Percentiles rank a stretch among this genome's conserved stretches.
These are phyloP conservation scores for Stegostoma tigrinum DNA, from an alignment of 2,113 vertebrate species.

Conservation along the genomic window DNA sequence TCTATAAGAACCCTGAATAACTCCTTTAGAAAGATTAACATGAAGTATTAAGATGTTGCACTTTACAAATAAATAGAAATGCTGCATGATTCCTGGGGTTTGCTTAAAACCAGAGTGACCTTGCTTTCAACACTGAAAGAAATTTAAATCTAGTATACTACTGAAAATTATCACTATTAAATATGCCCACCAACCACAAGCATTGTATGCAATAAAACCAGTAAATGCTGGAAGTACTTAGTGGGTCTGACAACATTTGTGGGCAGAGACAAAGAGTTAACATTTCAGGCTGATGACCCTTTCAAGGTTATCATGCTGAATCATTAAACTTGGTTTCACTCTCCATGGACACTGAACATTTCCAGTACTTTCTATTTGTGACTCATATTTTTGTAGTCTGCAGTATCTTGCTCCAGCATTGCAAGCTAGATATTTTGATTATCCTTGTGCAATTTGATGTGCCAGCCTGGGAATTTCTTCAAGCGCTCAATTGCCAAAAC, in stretches of 20 bases:
- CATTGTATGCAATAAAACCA: neutral
- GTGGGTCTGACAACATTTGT: neutral
- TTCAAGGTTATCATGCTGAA: neutral
- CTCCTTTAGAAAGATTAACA: neutral
- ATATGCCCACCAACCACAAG: neutral
- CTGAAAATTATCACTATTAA: neutral
- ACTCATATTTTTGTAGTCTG: neutral
- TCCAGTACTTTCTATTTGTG: neutral
- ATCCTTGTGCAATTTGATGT: neutral
- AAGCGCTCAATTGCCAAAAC: neutral
- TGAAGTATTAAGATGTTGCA: neutral
- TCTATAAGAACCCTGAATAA: neutral
- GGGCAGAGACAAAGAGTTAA: neutral
- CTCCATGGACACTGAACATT: neutral
- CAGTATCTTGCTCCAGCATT: neutral
- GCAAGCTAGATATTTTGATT: neutral
- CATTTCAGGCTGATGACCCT: neutral
- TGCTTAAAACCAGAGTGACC: neutral
- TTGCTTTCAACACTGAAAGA: neutral
- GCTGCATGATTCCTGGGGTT: neutral
- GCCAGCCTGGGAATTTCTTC: neutral
- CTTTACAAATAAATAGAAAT: neutral
- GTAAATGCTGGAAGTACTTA: neutral
- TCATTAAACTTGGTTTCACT: neutral
- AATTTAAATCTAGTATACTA: neutral